Evolutionary conservation across 2,797 vertebrate species (phyloP).

Genomic region (Gymnoscopelus braueri): DNA sequence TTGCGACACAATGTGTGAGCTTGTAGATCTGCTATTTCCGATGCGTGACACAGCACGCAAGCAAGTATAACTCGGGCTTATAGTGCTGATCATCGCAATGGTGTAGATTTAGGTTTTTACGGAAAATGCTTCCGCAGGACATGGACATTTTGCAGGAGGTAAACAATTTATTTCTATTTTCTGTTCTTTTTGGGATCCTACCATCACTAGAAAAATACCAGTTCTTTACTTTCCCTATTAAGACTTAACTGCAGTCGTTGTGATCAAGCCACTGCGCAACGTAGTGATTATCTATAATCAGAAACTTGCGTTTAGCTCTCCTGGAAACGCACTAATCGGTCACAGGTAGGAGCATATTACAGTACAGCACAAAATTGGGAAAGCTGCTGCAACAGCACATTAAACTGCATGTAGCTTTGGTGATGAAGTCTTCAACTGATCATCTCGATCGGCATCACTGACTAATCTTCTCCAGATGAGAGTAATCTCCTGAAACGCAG

Average conservation of each 20-base stretch:
- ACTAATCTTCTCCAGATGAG: conserved; percentile 86
- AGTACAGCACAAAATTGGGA: conserved; percentile 38
- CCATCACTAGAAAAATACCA: conserved; percentile 57
- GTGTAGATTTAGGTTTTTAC: conserved; percentile 57
- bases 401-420: conserved; percentile 44
- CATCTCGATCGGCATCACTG: conserved; percentile 61
- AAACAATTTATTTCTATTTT: conserved; percentile 32
- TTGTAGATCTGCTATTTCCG: no score
- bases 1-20: no score
- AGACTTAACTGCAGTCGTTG: conserved; percentile 16
- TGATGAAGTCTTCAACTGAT: conserved; percentile 60
- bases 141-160: conserved; percentile 42
- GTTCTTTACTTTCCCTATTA: conserved; percentile 44
- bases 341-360: conserved; percentile 24
- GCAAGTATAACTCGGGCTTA: conserved; percentile 37
- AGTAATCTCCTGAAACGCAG: conserved; percentile 68
- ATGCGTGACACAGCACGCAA: no score
- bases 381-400: conserved; percentile 22
- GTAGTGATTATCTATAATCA: conserved; percentile 47
- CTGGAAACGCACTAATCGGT: conserved; percentile 49
- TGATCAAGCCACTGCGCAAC: conserved; percentile 38
- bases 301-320: conserved; percentile 47
- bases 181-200: conserved; percentile 17
- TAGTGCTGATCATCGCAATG: conserved; percentile 62
- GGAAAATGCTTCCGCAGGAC: conserved; percentile 52